phyloP scores from a whole-genome alignment of 2,797 vertebrate species.

The Calcarius lapponicus region DNA sequence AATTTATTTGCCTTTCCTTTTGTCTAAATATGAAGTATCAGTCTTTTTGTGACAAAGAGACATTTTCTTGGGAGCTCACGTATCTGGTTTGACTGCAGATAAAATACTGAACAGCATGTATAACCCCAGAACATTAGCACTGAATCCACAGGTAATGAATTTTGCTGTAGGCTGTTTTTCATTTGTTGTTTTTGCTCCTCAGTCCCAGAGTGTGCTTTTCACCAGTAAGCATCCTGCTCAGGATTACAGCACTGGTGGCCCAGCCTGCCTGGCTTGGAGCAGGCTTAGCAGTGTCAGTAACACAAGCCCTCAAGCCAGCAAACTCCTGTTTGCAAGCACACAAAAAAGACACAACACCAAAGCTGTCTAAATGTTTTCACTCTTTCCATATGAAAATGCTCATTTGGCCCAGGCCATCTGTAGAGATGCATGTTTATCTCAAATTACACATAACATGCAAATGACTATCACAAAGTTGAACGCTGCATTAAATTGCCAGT shows the following conservation, averaged over 20 bases:
- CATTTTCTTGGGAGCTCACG: conserved; percentile 13
- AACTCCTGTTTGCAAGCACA: background rate
- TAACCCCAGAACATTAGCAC: conserved; percentile 55
- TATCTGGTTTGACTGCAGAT: conserved; percentile 46
- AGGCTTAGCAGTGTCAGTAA: conserved; percentile 24
- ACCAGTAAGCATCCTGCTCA: conserved; percentile 41
- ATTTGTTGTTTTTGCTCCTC: conserved; percentile 60
- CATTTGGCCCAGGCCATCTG: background rate
- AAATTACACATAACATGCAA: background rate
- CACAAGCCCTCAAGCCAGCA: conserved; percentile 12
- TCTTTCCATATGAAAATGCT: conserved; percentile 20
- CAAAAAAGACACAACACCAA: background rate
- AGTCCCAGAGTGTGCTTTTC: conserved; percentile 12
- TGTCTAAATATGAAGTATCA: conserved; percentile 1
- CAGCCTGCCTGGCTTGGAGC: background rate
- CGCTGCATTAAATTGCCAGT: background rate
- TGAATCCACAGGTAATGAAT: conserved; percentile 72
- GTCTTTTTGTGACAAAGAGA: background rate
- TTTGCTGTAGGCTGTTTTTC: conserved; percentile 65
- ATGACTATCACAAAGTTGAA: background rate
- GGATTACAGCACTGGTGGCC: background rate
- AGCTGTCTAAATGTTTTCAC: conserved; percentile 1
- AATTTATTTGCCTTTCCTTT: background rate
- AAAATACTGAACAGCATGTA: conserved; percentile 60
- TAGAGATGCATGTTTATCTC: background rate